phyloP scores from a whole-genome alignment of 30 jellyfish, hydroid and myxozoan genomes.

The Aurelia aurita region DNA sequence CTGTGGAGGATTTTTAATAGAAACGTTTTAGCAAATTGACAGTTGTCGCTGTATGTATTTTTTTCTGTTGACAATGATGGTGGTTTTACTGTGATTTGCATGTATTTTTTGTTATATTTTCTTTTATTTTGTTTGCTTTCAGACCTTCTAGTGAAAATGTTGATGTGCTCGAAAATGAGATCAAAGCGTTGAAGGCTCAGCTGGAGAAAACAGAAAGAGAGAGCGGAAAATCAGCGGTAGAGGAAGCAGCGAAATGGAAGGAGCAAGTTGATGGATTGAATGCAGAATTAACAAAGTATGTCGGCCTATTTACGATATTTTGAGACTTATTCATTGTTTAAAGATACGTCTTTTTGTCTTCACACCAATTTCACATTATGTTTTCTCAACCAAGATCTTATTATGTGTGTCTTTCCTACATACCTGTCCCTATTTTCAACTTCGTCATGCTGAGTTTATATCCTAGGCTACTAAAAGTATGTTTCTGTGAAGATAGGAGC shows the following conservation, averaged over 20 bases:
- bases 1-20: no score
- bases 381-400: no score
- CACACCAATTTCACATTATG: no score
- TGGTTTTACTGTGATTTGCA: neutral
- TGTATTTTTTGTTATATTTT: neutral
- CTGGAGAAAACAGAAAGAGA: conserved; percentile 13
- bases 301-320: neutral
- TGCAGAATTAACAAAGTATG: conserved; percentile 58
- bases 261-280: conserved; percentile 56
- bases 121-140: neutral
- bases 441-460: no score
- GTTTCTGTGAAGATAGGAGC: no score
- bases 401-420: no score
- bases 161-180: conserved; percentile 43
- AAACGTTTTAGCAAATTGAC: no score
- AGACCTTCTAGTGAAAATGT: conserved; percentile 71
- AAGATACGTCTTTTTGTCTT: no score
- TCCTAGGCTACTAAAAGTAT: no score
- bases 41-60: no score
- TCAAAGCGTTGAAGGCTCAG: conserved; percentile 31
- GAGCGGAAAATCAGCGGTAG: conserved; percentile 30
- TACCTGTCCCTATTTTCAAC: no score
- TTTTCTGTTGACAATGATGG: neutral
- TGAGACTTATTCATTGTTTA: neutral
- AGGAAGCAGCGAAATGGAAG: conserved; percentile 39